Conservation (phyloP, 2,888 invertebrate species). For the Hypolimnas misippus region DNA sequence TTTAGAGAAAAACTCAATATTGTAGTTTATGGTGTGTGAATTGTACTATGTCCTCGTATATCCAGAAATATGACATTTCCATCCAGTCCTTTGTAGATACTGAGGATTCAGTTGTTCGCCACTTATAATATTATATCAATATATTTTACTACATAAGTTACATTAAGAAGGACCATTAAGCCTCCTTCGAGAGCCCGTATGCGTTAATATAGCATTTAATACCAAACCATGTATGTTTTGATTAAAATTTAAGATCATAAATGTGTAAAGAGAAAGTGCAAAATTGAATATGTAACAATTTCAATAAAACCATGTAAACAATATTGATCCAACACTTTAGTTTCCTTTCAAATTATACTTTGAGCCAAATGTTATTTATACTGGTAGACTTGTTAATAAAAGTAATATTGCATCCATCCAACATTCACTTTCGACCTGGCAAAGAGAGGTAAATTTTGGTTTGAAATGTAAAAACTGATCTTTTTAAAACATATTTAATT, state of each 20-base stretch:
- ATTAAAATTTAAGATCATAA: slow-evolving; percentile 77
- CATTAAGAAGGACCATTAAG: slow-evolving; percentile 70
- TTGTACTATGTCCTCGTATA: slow-evolving; percentile 21
- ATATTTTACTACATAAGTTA: slow-evolving; percentile 63
- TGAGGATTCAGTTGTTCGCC: slow-evolving; percentile 30
- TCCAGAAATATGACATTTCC: background rate
- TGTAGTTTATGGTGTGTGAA: slow-evolving; percentile 35
- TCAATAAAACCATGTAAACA: slow-evolving; percentile 82
- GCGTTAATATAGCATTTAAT: slow-evolving; percentile 82
- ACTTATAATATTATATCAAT: slow-evolving; percentile 51
- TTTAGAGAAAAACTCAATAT: slow-evolving; percentile 66
- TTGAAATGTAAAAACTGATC: slow-evolving; percentile 23
- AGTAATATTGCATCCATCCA: slow-evolving; percentile 60
- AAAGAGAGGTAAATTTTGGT: slow-evolving; percentile 42
- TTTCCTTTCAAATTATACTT: slow-evolving; percentile 55
- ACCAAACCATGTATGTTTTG: slow-evolving; percentile 82
- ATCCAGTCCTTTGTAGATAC: slow-evolving; percentile 11
- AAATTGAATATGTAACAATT: slow-evolving; percentile 82
- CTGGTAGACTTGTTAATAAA: slow-evolving; percentile 52
- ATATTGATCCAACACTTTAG: slow-evolving; percentile 65
- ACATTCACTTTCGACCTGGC: slow-evolving; percentile 65
- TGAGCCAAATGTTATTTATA: slow-evolving; percentile 46
- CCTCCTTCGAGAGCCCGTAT: slow-evolving; percentile 70
- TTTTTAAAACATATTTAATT: slow-evolving; percentile 18
- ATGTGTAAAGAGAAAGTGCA: slow-evolving; percentile 80